Conservation (phyloP, 2,888 invertebrate species). For the Pheosia tremula region DNA sequence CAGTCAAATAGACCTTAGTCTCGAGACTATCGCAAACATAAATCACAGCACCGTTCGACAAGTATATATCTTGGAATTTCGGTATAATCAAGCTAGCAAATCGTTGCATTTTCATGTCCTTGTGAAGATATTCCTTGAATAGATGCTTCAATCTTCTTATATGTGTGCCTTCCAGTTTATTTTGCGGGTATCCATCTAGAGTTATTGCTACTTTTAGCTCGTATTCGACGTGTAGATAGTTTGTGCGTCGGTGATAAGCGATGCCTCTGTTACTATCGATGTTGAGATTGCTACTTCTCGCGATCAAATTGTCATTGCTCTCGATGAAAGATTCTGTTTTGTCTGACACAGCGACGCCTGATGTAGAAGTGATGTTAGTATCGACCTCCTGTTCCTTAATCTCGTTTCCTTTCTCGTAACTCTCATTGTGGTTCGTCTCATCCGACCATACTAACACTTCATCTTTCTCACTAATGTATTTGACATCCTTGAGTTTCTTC, state of each 20-base stretch:
- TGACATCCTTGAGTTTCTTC: slow-evolving; percentile 59
- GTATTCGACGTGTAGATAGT: slow-evolving; percentile 72
- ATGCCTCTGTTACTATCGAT: slow-evolving; percentile 75
- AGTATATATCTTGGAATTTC: slow-evolving; percentile 72
- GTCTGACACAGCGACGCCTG: slow-evolving; percentile 56
- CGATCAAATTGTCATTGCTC: slow-evolving; percentile 61
- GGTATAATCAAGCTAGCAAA: slow-evolving; percentile 71
- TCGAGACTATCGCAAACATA: slow-evolving; percentile 77
- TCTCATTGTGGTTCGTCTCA: slow-evolving; percentile 41
- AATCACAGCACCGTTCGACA: slow-evolving; percentile 76
- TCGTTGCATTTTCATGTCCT: slow-evolving; percentile 69
- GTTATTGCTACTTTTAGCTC: slow-evolving; percentile 74
- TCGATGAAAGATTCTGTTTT: slow-evolving; percentile 61
- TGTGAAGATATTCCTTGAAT: slow-evolving; percentile 73
- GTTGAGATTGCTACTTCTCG: slow-evolving; percentile 62
- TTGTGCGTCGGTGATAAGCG: slow-evolving; percentile 74
- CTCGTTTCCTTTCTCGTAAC: slow-evolving; percentile 33
- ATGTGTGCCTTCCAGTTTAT: slow-evolving; percentile 73
- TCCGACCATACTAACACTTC: slow-evolving; percentile 65
- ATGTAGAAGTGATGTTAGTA: slow-evolving; percentile 38
- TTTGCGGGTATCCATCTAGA: slow-evolving; percentile 70
- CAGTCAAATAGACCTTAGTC: slow-evolving; percentile 71
- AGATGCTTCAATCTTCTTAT: slow-evolving; percentile 69
- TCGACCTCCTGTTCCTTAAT: slow-evolving; percentile 26
- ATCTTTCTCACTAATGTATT: slow-evolving; percentile 57